Evolutionary conservation across 1,140 invertebrate species (phyloP).

Genomic region (Drosophila melanica): DNA sequence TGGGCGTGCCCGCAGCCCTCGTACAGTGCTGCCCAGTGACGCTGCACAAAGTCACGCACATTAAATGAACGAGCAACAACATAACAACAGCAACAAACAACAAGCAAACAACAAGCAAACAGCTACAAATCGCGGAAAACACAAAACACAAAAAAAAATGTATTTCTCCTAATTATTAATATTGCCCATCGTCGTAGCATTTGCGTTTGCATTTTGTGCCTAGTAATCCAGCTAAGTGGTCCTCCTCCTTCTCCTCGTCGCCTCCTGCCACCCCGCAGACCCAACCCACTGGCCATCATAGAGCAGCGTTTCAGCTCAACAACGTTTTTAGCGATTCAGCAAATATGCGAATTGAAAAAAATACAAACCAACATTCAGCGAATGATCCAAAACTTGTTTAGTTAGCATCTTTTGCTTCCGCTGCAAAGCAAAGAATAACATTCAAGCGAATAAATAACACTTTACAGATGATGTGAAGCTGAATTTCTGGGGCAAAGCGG

Average conservation of each 20-base stretch:
- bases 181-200: constrained; percentile 20
- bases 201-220: constrained; percentile 29
- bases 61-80: constrained; percentile 32
- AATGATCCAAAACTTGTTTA: constrained; percentile 29
- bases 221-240: constrained; percentile 44
- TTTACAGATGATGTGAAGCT: neutral
- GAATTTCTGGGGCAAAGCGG: neutral
- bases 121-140: neutral
- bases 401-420: constrained; percentile 28
- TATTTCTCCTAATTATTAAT: constrained; percentile 51
- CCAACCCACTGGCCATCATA: too few relatives aligned
- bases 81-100: constrained; percentile 1
- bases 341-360: constrained; percentile 29
- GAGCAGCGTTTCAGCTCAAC: too few relatives aligned
- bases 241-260: neutral
- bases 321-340: constrained; percentile 16
- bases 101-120: neutral
- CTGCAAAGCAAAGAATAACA: neutral
- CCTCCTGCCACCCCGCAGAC: neutral
- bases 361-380: constrained; percentile 20
- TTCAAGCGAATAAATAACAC: constrained; percentile 7
- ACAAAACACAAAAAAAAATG: constrained; percentile 1
- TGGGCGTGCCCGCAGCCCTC: constrained; percentile 22
- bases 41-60: constrained; percentile 42
- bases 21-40: constrained; percentile 5